Conservation (phyloP, 2,797 vertebrate species). For the Sebastes nivosus region DNA sequence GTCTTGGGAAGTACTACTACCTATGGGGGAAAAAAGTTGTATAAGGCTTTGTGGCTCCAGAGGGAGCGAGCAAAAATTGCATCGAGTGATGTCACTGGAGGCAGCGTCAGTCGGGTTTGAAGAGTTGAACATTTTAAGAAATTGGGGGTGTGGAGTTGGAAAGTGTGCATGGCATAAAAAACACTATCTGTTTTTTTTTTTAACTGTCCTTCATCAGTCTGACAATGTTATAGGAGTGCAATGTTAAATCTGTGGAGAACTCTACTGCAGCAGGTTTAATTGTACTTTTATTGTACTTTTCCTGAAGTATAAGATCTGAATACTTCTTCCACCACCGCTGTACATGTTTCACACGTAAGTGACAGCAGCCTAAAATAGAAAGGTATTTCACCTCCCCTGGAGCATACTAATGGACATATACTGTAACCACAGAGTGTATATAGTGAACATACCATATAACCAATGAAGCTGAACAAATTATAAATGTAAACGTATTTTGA, state of each 20-base stretch:
- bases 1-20: neutral
- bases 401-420: neutral
- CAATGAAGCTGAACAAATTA: neutral
- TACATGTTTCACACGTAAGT: conserved; percentile 13
- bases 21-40: neutral
- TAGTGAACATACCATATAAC: neutral
- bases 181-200: neutral
- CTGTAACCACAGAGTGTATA: neutral
- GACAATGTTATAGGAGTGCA: no score
- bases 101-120: no score
- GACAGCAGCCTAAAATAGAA: conserved; percentile 57
- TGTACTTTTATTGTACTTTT: neutral
- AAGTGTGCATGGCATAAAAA: no score
- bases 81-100: no score
- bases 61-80: neutral
- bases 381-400: conserved; percentile 14
- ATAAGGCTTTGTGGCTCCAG: neutral
- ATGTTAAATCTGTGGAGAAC: neutral
- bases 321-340: neutral
- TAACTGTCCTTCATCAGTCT: no score
- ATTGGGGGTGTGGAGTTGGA: no score
- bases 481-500: neutral
- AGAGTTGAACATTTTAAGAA: no score
- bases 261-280: neutral
- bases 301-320: neutral